Conservation (phyloP, 2,888 invertebrate genomes). For the Lissonota sp. region DNA sequence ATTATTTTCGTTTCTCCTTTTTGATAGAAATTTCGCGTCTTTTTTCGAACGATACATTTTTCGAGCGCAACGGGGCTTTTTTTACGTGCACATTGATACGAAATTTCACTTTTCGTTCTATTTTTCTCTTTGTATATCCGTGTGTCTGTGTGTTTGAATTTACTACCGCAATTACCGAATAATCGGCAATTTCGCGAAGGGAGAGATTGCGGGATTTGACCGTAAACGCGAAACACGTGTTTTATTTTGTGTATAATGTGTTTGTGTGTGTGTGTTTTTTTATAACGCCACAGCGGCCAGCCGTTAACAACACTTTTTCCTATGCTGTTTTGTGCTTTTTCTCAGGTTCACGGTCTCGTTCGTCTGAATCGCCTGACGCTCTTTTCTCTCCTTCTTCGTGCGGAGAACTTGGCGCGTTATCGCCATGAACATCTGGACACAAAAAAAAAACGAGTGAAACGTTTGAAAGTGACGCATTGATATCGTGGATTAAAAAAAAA, state of each 20-base stretch:
- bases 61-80: constrained; percentile 12
- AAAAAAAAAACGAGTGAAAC: constrained; percentile 5
- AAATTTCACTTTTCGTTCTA: constrained; percentile 16
- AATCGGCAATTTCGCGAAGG: constrained; percentile 59
- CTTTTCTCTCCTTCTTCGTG: constrained; percentile 92
- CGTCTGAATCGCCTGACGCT: constrained; percentile 88
- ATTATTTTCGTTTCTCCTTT: neutral
- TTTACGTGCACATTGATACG: constrained; percentile 18
- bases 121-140: constrained; percentile 64
- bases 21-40: constrained; percentile 22
- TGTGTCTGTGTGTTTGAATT: constrained; percentile 50
- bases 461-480: neutral
- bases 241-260: no score
- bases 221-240: constrained; percentile 28
- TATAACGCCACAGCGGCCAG: constrained; percentile 47
- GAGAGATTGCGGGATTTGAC: constrained; percentile 62
- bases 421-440: constrained; percentile 89
- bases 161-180: constrained; percentile 72
- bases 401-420: constrained; percentile 92
- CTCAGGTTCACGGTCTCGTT: constrained; percentile 90
- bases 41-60: no score
- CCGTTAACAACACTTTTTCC: constrained; percentile 83
- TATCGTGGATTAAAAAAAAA: neutral
- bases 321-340: constrained; percentile 87
- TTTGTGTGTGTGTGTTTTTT: neutral